Evolutionary conservation across 2,113 vertebrate genomes (phyloP).

Genomic region (Chaetorhynchus papuensis): DNA sequence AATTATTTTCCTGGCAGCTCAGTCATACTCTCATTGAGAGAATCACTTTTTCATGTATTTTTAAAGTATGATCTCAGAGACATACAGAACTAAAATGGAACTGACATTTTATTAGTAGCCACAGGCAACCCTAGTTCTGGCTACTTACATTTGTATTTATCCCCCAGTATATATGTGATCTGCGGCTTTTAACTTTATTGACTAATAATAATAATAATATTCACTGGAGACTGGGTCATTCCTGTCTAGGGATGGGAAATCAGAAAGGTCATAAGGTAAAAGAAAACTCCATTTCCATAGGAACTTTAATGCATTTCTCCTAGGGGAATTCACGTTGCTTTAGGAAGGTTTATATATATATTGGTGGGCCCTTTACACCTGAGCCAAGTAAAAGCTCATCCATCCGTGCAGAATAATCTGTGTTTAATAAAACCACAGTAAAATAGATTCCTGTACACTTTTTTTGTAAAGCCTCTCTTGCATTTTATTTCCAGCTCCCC

Average conservation of each 20-base stretch:
- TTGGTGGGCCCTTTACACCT: neutral
- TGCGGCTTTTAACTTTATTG: slow-evolving; percentile 25
- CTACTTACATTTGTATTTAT: slow-evolving; percentile 10
- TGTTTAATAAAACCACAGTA: slow-evolving; percentile 17
- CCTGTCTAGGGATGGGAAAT: neutral
- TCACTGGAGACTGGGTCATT: neutral
- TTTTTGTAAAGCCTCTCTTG: neutral
- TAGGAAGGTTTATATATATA: slow-evolving; percentile 20
- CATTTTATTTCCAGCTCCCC: neutral
- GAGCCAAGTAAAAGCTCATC: slow-evolving; percentile 22
- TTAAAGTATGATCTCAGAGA: neutral
- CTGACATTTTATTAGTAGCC: slow-evolving; percentile 19
- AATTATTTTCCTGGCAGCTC: neutral
- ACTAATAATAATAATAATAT: slow-evolving; percentile 1
- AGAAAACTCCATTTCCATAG: slow-evolving; percentile 34
- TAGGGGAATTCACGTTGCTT: slow-evolving; percentile 17
- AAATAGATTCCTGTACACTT: neutral
- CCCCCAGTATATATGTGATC: neutral
- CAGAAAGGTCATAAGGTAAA: slow-evolving; percentile 37
- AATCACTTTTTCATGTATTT: slow-evolving; percentile 1
- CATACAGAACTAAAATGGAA: neutral
- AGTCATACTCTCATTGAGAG: neutral
- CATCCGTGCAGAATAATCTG: neutral
- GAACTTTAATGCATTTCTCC: slow-evolving; percentile 13
- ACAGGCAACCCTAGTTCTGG: neutral